Evolutionary conservation across 2,888 invertebrate genomes (phyloP), one percentile per base, ranked within the genome.

Genomic region (Ferrisia virgata): DNA sequence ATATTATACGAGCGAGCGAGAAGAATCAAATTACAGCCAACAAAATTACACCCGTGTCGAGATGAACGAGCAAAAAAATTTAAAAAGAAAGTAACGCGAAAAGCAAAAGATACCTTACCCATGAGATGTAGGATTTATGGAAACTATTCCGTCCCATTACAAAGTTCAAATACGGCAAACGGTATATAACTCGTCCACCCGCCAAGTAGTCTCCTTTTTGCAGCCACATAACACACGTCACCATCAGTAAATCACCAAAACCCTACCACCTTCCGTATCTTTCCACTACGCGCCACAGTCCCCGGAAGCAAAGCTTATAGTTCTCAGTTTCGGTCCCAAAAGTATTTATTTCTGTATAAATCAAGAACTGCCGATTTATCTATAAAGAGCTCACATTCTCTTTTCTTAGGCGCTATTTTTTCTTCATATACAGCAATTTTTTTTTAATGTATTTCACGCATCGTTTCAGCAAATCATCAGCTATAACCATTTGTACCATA

Each of bases 261-360:
- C 81, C 81, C n/a, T n/a, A n/a, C n/a, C 15, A 28, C 81, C n/a
- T 31, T 53, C 36, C 15, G 5, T 15, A 4, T n/a, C 58, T 53
- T 47, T 11, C 79, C 13, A 40, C 40, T 40, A 11, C 13, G 13
- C 5, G 5, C 47, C 15, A 69, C 43, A 31, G 22, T 40, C 64
- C n/a, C 82, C 72, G 72, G 72, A 82, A 82, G 69, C 69, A n/a
- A 72, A 83, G 72, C 83, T 83, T 76, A 83, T 28, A 83, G 83
- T 76, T 83, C 76, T 64, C 47, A 28, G 76, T 83, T 83, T 83
- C 72, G 31, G 72, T 83, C 83, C 83, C 72, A 83, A 83, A 83
- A 83, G 83, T 83, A 83, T 83, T 83, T 82, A 83, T 83, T 83
- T 83, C 47, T 72, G 83, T 83, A 83, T 83, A 83, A 83, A 83